phyloP scores from a whole-genome alignment of 2,888 invertebrate genomes.

The Tribolium freemani region DNA sequence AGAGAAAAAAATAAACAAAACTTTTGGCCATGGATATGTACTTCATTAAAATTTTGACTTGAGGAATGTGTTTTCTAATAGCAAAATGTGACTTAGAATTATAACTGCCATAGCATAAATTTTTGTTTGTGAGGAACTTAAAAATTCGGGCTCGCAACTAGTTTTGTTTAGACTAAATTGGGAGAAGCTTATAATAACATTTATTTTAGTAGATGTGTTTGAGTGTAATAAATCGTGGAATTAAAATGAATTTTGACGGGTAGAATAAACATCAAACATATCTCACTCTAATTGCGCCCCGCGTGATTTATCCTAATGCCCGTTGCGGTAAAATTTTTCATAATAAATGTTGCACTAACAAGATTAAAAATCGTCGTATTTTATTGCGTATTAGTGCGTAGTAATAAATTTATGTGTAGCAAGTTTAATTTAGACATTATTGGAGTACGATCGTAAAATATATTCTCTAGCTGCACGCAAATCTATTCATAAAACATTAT shows the following conservation, averaged over 20 bases:
- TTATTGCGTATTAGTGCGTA: not conserved
- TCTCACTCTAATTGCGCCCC: not conserved
- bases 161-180: too few relatives aligned
- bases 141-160: too few relatives aligned
- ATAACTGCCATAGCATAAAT: too few relatives aligned
- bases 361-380: not conserved
- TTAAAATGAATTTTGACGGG: not conserved
- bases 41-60: too few relatives aligned
- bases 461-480: constrained; percentile 40
- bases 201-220: not conserved
- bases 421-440: constrained; percentile 29
- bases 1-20: too few relatives aligned
- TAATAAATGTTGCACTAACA: not conserved
- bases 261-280: not conserved
- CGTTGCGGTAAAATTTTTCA: not conserved
- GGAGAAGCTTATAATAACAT: too few relatives aligned
- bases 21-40: too few relatives aligned
- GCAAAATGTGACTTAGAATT: too few relatives aligned
- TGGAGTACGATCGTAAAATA: constrained; percentile 27
- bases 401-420: not conserved
- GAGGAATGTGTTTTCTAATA: too few relatives aligned
- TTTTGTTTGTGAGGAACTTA: too few relatives aligned
- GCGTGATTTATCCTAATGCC: not conserved
- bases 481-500: constrained; percentile 53
- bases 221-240: not conserved